These are phyloP conservation scores for Phalacrocorax aristotelis DNA, from an alignment of 2,113 vertebrate genomes.

Conservation along the genomic window DNA sequence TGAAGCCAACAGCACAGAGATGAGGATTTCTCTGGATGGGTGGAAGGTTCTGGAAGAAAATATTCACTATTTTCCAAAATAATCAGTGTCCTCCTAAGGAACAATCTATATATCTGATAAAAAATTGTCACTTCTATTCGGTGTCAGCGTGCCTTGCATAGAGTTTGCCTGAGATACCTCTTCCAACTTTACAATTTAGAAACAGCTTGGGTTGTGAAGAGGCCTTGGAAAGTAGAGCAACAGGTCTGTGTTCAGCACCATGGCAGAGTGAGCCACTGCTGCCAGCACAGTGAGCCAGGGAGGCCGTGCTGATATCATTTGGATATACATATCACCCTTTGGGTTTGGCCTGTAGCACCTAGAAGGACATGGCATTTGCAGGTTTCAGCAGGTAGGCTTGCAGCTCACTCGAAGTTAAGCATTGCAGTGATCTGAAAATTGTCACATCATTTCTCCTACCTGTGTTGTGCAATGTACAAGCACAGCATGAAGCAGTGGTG, in stretches of 20 bases:
- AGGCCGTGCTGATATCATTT: neutral
- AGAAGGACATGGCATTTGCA: neutral
- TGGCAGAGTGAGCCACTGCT: neutral
- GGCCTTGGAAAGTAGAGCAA: neutral
- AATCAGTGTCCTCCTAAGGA: neutral
- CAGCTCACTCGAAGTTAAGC: neutral
- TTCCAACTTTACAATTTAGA: neutral
- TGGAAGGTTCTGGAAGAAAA: neutral
- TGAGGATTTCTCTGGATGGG: neutral
- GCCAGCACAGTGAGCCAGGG: rapidly evolving
- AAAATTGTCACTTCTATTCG: neutral
- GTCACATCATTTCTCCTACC: neutral
- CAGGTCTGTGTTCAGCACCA: neutral
- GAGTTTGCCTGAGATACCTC: neutral
- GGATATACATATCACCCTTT: neutral
- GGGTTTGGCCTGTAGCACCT: neutral
- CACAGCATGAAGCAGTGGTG: rapidly evolving
- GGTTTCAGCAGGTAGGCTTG: neutral
- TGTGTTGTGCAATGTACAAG: neutral
- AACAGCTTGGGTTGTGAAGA: neutral
- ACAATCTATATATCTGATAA: neutral
- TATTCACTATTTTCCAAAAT: neutral
- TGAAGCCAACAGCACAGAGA: neutral
- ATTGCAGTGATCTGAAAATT: neutral
- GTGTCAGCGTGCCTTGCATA: neutral